Evolutionary conservation across 2,113 vertebrate species (phyloP).

Genomic region (Oncorhynchus keta): DNA sequence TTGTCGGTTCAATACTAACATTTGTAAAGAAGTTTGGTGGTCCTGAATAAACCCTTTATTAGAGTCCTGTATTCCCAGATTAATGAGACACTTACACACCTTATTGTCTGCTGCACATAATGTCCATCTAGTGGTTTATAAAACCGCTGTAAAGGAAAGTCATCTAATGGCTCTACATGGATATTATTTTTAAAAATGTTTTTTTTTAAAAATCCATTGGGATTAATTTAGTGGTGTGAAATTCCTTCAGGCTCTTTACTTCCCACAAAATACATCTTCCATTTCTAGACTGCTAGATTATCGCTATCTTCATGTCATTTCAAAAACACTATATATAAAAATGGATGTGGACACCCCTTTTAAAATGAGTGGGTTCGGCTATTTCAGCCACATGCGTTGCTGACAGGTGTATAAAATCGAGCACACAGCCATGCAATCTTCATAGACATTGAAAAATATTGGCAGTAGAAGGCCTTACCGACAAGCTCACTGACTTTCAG

Average conservation of each 20-base stretch:
- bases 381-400: background rate
- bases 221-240: background rate
- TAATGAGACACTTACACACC: background rate
- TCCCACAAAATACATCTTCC: background rate
- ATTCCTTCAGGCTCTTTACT: background rate
- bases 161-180: background rate
- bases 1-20: no score
- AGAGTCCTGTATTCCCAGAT: background rate
- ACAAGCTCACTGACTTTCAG: no score
- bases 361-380: background rate
- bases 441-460: no score
- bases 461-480: no score
- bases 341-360: background rate
- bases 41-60: background rate
- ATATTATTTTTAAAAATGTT: background rate
- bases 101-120: background rate
- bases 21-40: no score
- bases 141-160: background rate
- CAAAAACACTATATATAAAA: background rate
- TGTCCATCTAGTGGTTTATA: background rate
- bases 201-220: background rate
- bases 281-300: background rate
- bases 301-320: background rate
- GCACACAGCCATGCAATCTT: no score
- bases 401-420: no score